Evolutionary conservation across 2,113 vertebrate genomes (phyloP).

Genomic region (Corythoichthys intestinalis): DNA sequence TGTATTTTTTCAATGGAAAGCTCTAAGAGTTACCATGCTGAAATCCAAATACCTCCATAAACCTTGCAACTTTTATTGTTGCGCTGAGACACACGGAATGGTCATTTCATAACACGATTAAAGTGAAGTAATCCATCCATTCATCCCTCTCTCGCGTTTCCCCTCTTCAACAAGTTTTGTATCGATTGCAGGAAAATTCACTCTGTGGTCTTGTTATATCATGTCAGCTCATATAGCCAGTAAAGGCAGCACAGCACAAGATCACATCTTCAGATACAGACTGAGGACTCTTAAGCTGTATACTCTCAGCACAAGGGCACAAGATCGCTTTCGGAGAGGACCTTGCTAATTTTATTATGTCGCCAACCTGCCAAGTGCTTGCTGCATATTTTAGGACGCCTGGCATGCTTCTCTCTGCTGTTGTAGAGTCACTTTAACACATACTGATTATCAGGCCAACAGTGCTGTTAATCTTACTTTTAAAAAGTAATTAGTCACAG

Average conservation of each 20-base stretch:
- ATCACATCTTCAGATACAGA: not conserved
- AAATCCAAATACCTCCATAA: too few relatives aligned
- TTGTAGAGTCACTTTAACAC: not conserved
- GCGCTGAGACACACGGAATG: not conserved
- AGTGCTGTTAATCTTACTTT: too few relatives aligned
- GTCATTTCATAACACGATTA: slow-evolving; percentile 17
- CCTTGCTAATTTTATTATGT: not conserved
- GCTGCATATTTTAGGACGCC: not conserved
- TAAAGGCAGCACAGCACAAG: not conserved
- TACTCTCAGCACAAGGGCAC: not conserved
- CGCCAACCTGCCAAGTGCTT: not conserved
- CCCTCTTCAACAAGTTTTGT: slow-evolving; percentile 13
- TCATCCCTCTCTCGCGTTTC: not conserved
- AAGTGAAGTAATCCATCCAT: not conserved
- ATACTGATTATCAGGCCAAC: too few relatives aligned
- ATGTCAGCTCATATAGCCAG: not conserved
- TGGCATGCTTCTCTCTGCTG: not conserved
- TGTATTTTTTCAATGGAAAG: too few relatives aligned
- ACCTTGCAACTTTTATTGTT: not conserved
- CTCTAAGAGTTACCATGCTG: too few relatives aligned
- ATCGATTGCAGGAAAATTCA: slow-evolving; percentile 15
- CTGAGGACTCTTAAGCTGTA: not conserved
- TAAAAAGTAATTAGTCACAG: too few relatives aligned
- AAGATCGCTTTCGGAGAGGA: not conserved
- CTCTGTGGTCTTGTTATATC: not conserved